These are phyloP conservation scores for Heliconius hewitsoni DNA, from an alignment of 1,140 invertebrate genomes.

Conservation along the genomic window DNA sequence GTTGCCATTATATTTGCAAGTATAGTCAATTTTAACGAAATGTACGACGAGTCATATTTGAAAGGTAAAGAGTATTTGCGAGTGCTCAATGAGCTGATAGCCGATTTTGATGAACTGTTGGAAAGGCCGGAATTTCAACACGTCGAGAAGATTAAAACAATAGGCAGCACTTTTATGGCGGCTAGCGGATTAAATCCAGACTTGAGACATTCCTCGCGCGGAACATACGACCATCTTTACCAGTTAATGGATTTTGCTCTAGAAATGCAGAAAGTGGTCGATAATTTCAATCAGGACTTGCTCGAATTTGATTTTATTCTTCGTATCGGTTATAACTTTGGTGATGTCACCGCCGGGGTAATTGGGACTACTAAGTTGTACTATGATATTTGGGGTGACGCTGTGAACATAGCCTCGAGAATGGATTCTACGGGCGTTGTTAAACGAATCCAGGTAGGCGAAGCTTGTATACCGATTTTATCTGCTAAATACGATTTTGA, in stretches of 20 bases:
- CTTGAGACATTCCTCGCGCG: slow-evolving; percentile 82
- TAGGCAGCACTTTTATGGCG: slow-evolving; percentile 98
- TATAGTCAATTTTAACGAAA: slow-evolving; percentile 97
- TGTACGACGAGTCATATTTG: slow-evolving; percentile 97
- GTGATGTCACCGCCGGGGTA: slow-evolving; percentile 96
- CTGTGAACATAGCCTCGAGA: slow-evolving; percentile 97
- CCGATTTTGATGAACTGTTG: slow-evolving; percentile 96
- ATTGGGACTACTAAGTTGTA: slow-evolving; percentile 97
- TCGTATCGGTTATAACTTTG: slow-evolving; percentile 91
- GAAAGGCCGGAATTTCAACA: slow-evolving; percentile 90
- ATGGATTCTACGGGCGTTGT: slow-evolving; percentile 96
- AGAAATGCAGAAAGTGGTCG: slow-evolving; percentile 92
- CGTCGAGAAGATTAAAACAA: slow-evolving; percentile 99
- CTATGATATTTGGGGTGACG: slow-evolving; percentile 99
- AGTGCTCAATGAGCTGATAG: slow-evolving; percentile 96
- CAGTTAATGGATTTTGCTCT: slow-evolving; percentile 94
- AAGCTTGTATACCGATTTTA: slow-evolving; percentile 86
- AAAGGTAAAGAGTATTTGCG: slow-evolving; percentile 95
- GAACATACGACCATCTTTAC: slow-evolving; percentile 90
- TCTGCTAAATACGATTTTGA: slow-evolving; percentile 89
- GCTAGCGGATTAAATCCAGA: slow-evolving; percentile 95
- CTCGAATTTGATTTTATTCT: slow-evolving; percentile 95
- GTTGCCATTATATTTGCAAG: slow-evolving; percentile 97
- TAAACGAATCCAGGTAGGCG: slow-evolving; percentile 92
- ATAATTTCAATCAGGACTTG: slow-evolving; percentile 93